Evolutionary conservation across 2,797 vertebrate species (phyloP).

Genomic region (Diplodus sargus): DNA sequence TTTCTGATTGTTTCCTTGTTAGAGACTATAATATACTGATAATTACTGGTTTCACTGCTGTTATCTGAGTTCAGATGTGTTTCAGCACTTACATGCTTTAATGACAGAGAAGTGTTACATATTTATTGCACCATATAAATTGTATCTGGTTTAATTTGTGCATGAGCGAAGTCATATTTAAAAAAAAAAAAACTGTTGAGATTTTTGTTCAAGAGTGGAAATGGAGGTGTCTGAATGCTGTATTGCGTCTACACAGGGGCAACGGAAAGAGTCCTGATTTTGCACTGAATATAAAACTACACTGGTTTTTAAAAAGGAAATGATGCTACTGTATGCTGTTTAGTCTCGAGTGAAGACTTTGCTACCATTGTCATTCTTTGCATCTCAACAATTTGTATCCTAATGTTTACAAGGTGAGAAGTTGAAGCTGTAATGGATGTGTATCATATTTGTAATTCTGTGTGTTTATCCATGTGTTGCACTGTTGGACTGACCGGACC

Average conservation of each 20-base stretch:
- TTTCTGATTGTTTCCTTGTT: conserved; percentile 45
- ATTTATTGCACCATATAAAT: conserved; percentile 38
- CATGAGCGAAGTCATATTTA: conserved; percentile 59
- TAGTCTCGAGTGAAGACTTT: conserved; percentile 45
- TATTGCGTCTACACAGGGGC: conserved; percentile 29
- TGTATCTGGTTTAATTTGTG: conserved; percentile 64
- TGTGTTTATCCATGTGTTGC: conserved; percentile 50
- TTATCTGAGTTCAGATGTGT: conserved; percentile 28
- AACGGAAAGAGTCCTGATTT: conserved; percentile 34
- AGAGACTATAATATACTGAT: conserved; percentile 33
- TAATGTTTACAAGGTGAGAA: conserved; percentile 67
- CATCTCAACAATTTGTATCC: conserved; percentile 45
- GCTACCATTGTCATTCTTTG: conserved; percentile 52
- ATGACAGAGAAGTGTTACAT: conserved; percentile 51
- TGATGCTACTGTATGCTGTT: conserved; percentile 36
- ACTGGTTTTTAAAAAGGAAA: conserved; percentile 47
- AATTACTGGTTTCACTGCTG: conserved; percentile 41
- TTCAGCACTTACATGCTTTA: conserved; percentile 47
- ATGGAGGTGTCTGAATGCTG: conserved; percentile 24
- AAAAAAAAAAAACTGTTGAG: conserved; percentile 26
- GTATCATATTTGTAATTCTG: conserved; percentile 51
- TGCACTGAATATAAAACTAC: conserved; percentile 58
- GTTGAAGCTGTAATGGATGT: conserved; percentile 41
- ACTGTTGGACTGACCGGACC: conserved; percentile 52
- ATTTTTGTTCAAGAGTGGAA: conserved; percentile 14